Evolutionary conservation across 1,140 invertebrate species (phyloP).

Genomic region (Rhopalosiphum maidis): DNA sequence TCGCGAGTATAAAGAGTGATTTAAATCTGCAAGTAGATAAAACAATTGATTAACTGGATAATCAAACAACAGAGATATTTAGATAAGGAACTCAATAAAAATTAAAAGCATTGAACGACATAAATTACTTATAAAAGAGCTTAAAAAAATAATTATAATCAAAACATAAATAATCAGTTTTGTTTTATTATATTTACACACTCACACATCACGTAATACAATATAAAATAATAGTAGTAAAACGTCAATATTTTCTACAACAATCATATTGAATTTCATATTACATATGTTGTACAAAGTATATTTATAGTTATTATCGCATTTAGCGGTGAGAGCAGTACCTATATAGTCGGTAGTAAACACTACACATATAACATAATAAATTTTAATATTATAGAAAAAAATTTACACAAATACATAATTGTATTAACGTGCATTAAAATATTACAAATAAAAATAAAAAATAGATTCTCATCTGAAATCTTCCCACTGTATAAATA

Average conservation of each 20-base stretch:
- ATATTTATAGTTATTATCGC: background rate
- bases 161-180: background rate
- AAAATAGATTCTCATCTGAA: background rate
- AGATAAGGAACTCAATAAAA: background rate
- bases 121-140: background rate
- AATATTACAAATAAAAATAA: background rate
- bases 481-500: background rate
- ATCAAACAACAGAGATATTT: too few relatives aligned
- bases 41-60: too few relatives aligned
- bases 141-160: background rate
- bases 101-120: background rate
- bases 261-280: background rate
- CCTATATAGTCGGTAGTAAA: background rate
- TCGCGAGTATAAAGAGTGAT: too few relatives aligned
- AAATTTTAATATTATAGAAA: background rate
- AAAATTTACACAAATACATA: background rate
- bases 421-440: background rate
- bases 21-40: too few relatives aligned
- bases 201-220: background rate
- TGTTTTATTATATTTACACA: background rate
- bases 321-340: background rate
- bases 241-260: background rate
- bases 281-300: background rate
- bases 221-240: conserved; percentile 15
- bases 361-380: background rate